Evolutionary conservation across 1,140 invertebrate genomes (phyloP).

Genomic region (Calliopsis andreniformis): DNA sequence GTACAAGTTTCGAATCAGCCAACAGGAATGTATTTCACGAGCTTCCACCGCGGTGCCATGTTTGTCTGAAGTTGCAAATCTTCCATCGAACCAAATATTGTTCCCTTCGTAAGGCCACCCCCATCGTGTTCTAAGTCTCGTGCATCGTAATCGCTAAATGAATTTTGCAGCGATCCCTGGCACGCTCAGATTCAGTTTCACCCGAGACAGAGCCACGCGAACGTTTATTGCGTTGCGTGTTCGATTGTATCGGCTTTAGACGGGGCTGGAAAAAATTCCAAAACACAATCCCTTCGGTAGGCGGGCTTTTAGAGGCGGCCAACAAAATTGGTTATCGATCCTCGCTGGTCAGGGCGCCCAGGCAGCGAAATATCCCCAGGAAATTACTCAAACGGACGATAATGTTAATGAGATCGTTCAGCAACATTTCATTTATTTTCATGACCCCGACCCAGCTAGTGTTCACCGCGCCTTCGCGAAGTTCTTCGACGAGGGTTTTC

Average conservation of each 20-base stretch:
- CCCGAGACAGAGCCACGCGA: not conserved
- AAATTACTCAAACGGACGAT: conserved; percentile 37
- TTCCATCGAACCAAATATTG: not conserved
- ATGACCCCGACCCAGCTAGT: too few species aligned
- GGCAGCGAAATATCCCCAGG: not conserved
- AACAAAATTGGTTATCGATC: conserved; percentile 43
- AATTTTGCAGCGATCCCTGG: not conserved
- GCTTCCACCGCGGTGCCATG: not conserved
- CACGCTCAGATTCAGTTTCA: not conserved
- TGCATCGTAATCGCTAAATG: not conserved
- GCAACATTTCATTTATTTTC: conserved; percentile 22
- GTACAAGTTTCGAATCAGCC: conserved; percentile 8
- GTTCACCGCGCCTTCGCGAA: not conserved
- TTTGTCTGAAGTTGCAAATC: conserved; percentile 16
- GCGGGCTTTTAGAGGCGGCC: not conserved
- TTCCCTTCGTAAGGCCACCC: not conserved
- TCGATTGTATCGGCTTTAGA: not conserved
- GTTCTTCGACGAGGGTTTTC: not conserved
- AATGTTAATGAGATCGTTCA: conserved; percentile 27
- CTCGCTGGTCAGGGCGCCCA: not conserved
- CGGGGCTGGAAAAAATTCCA: not conserved
- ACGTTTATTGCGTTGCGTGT: conserved; percentile 10
- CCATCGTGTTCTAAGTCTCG: not conserved
- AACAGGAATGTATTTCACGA: conserved; percentile 4
- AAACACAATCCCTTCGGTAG: conserved; percentile 8